Conservation (phyloP, 2,113 vertebrate genomes). For the Deroptyus accipitrinus region DNA sequence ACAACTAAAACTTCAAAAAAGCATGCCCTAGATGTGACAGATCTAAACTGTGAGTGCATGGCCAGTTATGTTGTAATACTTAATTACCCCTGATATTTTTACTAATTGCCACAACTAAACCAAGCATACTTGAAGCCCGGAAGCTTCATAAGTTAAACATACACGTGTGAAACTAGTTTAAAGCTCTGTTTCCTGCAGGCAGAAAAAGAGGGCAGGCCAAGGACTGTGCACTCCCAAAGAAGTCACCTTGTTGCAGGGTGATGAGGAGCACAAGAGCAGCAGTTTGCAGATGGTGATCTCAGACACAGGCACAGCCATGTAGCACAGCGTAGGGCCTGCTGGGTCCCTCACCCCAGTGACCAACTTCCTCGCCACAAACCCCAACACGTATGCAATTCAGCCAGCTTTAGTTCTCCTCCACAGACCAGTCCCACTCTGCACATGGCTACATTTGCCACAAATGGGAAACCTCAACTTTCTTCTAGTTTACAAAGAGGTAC, state of each 20-base stretch:
- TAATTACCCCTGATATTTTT: neutral
- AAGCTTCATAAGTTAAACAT: neutral
- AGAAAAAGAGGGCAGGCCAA: neutral
- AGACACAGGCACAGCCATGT: rapidly evolving
- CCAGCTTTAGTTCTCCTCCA: neutral
- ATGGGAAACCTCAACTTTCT: neutral
- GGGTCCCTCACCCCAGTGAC: neutral
- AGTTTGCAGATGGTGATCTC: neutral
- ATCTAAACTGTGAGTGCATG: rapidly evolving
- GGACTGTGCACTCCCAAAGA: rapidly evolving
- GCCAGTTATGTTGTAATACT: neutral
- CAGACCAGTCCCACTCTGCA: neutral
- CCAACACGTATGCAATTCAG: rapidly evolving
- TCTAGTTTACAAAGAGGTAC: neutral
- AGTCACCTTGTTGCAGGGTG: rapidly evolving
- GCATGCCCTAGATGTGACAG: neutral
- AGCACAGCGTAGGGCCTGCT: neutral
- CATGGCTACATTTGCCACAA: rapidly evolving
- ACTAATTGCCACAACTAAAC: neutral
- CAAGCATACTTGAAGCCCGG: neutral
- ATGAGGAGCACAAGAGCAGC: neutral
- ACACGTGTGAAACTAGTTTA: neutral
- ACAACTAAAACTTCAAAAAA: neutral
- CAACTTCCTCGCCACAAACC: rapidly evolving
- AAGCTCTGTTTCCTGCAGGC: neutral